Conservation (phyloP, 2,888 invertebrate species). For the Ditula angustiorana region DNA sequence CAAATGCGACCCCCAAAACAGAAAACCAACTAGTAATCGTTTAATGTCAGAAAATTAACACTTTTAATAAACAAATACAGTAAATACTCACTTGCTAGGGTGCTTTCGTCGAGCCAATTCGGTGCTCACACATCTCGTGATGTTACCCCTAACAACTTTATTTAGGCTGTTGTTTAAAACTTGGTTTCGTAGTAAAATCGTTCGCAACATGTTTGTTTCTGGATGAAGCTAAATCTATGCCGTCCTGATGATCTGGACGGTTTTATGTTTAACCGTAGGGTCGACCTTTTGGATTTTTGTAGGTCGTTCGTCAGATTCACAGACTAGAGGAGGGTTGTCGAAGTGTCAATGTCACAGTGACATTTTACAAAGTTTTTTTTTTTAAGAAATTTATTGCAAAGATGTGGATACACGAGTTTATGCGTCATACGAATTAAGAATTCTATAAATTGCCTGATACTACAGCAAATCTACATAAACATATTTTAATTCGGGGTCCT, state of each 20-base stretch:
- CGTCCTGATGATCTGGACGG: slow-evolving; percentile 77
- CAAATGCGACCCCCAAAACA: slow-evolving; percentile 5
- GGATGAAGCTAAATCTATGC: slow-evolving; percentile 61
- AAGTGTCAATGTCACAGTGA: slow-evolving; percentile 35
- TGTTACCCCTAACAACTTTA: slow-evolving; percentile 85
- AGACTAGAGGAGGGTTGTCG: slow-evolving; percentile 26
- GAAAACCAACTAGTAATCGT: neutral
- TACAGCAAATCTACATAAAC: too few species aligned
- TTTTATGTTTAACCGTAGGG: slow-evolving; percentile 62
- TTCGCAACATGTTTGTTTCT: slow-evolving; percentile 88
- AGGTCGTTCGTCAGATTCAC: slow-evolving; percentile 76
- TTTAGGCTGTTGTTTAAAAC: slow-evolving; percentile 87
- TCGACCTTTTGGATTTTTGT: slow-evolving; percentile 80
- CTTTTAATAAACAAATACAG: slow-evolving; percentile 39
- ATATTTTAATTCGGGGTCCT: too few species aligned
- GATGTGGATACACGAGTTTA: too few species aligned
- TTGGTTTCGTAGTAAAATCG: slow-evolving; percentile 89
- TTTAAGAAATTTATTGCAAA: too few species aligned
- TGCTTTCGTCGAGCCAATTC: slow-evolving; percentile 87
- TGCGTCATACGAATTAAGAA: too few species aligned
- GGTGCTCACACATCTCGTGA: slow-evolving; percentile 85
- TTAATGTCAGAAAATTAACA: slow-evolving; percentile 11
- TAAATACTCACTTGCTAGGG: slow-evolving; percentile 83
- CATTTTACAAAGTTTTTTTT: neutral
- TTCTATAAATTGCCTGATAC: too few species aligned